Base-by-base conservation (phyloP, 1,140 invertebrate species). In the Sycobia sp. region DNA sequence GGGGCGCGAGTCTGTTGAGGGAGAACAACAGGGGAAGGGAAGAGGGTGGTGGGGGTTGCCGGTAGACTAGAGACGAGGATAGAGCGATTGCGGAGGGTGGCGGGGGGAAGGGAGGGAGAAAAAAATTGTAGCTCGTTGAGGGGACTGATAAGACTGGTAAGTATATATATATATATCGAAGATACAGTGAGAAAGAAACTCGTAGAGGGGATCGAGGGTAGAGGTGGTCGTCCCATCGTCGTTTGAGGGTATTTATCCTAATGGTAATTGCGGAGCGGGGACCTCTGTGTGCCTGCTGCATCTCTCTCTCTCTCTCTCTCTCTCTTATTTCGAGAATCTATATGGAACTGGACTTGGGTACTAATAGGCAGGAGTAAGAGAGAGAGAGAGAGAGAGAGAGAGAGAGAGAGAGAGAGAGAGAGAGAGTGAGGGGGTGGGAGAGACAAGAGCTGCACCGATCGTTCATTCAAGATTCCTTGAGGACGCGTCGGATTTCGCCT, bases 231-330 rank as follows among this genome's bases (percentile, higher is more conserved):
- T 44, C 5, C 4, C 29, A 4, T 11, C 11, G 29, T n/a, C 55
- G 55, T 58, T 67, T 70, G 66, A 69, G 54, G 66, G 65, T 69
- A 69, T 70, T 67, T 70, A 69, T 70, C 55, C 61, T 69, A 65
- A 70, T 69, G 66, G 62, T 71, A 65, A 72, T 70, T 66, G 63
- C 39, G 27, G 56, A 63, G 44, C 57, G 43, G 43, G 29, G 10
- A 23, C n/a, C n/a, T n/a, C n/a, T n/a, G n/a, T n/a, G n/a, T n/a
- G n/a, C n/a, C n/a, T n/a, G n/a, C n/a, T n/a, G n/a, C n/a, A n/a
- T n/a, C n/a, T n/a, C n/a, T n/a, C n/a, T n/a, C n/a, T n/a, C n/a
- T n/a, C n/a, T n/a, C n/a, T n/a, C n/a, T n/a, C n/a, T n/a, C n/a
- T n/a, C n/a, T n/a, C n/a, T n/a, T n/a, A n/a, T n/a, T n/a, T n/a